A percentile compares a stretch with the other conserved stretches of the same genome.
Evolutionary conservation across 2,888 invertebrate genomes (phyloP).

Genomic region (Epinotia bilunana): DNA sequence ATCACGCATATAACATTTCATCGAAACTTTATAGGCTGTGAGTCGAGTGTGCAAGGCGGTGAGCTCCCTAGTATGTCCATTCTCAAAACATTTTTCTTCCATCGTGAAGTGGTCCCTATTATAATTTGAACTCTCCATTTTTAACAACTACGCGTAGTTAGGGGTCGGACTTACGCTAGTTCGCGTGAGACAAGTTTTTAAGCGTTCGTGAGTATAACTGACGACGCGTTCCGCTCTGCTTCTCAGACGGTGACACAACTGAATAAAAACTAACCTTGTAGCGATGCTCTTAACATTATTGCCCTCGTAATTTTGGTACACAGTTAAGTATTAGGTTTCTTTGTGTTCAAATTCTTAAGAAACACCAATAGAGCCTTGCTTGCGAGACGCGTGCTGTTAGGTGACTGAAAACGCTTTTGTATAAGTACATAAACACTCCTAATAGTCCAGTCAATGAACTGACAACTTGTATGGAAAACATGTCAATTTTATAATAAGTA

Average conservation of each 20-base stretch:
- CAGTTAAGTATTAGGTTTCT: background rate
- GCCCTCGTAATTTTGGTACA: background rate
- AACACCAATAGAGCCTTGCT: too few relatives aligned
- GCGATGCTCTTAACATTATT: slow-evolving; percentile 8
- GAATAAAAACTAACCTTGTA: background rate
- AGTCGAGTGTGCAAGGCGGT: slow-evolving; percentile 62
- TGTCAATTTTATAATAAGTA: too few relatives aligned
- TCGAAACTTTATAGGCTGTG: slow-evolving; percentile 70
- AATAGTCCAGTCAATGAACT: too few relatives aligned
- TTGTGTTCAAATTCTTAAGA: background rate
- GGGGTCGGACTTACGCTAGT: background rate
- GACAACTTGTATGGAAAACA: too few relatives aligned
- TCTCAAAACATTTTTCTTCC: background rate
- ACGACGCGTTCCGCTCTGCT: slow-evolving; percentile 35
- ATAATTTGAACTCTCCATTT: background rate
- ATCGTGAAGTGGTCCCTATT: background rate
- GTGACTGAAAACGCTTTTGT: too few relatives aligned
- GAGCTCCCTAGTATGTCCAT: background rate
- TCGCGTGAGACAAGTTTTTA: background rate
- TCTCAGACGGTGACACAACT: background rate
- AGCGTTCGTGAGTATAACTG: slow-evolving; percentile 1
- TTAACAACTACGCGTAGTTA: background rate
- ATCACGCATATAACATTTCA: slow-evolving; percentile 64
- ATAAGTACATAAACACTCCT: too few relatives aligned
- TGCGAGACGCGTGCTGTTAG: too few relatives aligned